These are phyloP conservation scores for Rhinophrynus dorsalis DNA, from an alignment of 2,797 vertebrate genomes.

Conservation along the genomic window DNA sequence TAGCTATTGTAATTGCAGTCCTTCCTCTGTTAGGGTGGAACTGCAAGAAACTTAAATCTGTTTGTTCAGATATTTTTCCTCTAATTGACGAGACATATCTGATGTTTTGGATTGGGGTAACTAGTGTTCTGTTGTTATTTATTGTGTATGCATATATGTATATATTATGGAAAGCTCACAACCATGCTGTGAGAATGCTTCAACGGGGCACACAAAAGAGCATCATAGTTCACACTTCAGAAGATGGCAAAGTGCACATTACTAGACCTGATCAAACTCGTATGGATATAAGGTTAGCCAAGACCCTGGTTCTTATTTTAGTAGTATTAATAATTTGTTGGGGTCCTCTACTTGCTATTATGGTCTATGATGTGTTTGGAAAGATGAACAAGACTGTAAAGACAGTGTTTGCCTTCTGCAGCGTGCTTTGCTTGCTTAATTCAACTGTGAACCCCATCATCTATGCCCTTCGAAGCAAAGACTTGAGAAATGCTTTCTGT, in stretches of 20 bases:
- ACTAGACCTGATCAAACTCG: conserved; percentile 92
- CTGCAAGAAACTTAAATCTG: conserved; percentile 92
- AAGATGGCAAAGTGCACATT: conserved; percentile 93
- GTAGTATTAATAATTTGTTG: conserved; percentile 97
- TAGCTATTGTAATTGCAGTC: conserved; percentile 93
- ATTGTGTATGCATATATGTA: conserved; percentile 99
- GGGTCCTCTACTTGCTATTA: conserved; percentile 95
- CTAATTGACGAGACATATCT: conserved; percentile 96
- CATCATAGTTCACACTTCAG: conserved; percentile 90
- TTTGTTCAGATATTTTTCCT: conserved; percentile 97
- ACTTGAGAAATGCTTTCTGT: conserved; percentile 94
- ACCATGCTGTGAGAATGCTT: conserved; percentile 94
- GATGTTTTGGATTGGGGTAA: conserved; percentile 98
- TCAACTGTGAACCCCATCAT: conserved; percentile 98
- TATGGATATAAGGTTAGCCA: conserved; percentile 98
- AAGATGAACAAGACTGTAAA: conserved; percentile 96
- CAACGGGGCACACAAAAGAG: conserved; percentile 96
- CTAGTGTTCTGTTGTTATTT: conserved; percentile 89
- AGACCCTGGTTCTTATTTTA: conserved; percentile 97
- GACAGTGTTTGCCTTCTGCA: conserved; percentile 97
- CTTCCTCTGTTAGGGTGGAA: conserved; percentile 98
- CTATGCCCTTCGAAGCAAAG: conserved; percentile 97
- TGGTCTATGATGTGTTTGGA: conserved; percentile 98
- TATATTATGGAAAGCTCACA: conserved; percentile 98
- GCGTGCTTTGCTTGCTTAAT: conserved; percentile 97